Evolutionary conservation across 2,888 invertebrate species (phyloP), one percentile per base, ranked within the genome.

Genomic region (Spatulosminthurus flaviceps): DNA sequence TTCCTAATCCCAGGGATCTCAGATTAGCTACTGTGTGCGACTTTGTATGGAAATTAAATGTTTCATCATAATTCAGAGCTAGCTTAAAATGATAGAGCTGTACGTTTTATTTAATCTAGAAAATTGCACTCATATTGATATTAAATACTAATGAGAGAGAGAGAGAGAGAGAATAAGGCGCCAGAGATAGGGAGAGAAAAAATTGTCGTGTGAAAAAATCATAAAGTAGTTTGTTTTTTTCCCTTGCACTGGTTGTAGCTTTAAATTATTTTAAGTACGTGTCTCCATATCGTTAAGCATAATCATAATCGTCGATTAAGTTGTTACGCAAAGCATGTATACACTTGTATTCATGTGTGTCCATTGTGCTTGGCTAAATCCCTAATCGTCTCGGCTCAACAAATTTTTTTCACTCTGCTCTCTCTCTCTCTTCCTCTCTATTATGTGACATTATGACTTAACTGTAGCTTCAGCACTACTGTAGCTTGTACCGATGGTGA

Each of bases 261-360:
- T n/a, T 51, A 51, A 51, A 51, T 51, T 51, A 51, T 51, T 51
- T 51, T 51, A 51, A 51, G 51, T 51, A 51, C 51, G 51, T 51
- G 51, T 51, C 51, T 51, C 51, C 51, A 51, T 19, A 51, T 51
- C 51, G 51, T 51, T 51, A 51, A 51, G 51, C 51, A 51, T 51
- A 51, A 51, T 51, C 51, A 51, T 51, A 51, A 51, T 51, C 51
- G 51, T 51, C 51, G 51, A 51, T 51, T 51, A 51, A 51, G 51
- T n/a, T 51, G 51, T 51, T 51, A 51, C 16, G 51, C 51, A 51
- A 51, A n/a, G 19, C 51, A n/a, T 51, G 51, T n/a, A 19, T 19
- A n/a, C 34, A 34, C 34, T 19, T 51, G 51, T 51, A 19, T 19
- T 51, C 51, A 4, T 51, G 7, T 51, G 7, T 51, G 51, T 51